Evolutionary conservation across 2,797 vertebrate genomes (phyloP).

Genomic region (Tadarida brasiliensis): DNA sequence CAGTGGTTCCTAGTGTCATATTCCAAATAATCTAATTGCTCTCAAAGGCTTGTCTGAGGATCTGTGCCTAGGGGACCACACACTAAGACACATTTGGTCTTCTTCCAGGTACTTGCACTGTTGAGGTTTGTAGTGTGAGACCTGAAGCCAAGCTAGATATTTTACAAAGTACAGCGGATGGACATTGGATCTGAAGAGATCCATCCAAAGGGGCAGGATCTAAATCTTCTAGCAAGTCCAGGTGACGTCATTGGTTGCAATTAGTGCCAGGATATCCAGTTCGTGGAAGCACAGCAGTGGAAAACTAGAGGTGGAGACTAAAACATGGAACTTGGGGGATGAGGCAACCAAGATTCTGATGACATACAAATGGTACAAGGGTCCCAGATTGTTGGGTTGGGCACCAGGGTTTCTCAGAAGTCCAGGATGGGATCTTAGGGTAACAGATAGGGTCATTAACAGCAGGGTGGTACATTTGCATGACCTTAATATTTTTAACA

Average conservation of each 20-base stretch:
- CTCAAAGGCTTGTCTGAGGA: not conserved
- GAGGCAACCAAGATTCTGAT: not conserved
- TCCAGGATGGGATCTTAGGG: not conserved
- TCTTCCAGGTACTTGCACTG: not conserved
- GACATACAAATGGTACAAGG: not conserved
- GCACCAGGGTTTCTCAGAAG: not conserved
- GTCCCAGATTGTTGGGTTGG: too few relatives aligned
- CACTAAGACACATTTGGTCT: not conserved
- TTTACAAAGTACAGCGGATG: not conserved
- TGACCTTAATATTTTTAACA: not conserved
- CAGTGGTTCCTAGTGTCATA: not conserved
- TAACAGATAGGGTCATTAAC: not conserved
- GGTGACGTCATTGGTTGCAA: rapidly evolving
- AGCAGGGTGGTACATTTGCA: rapidly evolving
- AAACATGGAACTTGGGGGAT: not conserved
- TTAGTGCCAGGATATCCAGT: not conserved
- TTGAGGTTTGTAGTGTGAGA: not conserved
- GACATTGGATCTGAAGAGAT: not conserved
- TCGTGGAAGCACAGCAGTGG: not conserved
- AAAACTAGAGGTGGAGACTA: not conserved
- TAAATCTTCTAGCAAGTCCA: not conserved
- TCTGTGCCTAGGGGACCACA: not conserved
- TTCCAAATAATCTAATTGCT: not conserved
- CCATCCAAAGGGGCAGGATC: not conserved
- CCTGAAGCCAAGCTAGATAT: not conserved